Conservation (phyloP, 1,140 invertebrate genomes). For the Dreissena rostriformis region DNA sequence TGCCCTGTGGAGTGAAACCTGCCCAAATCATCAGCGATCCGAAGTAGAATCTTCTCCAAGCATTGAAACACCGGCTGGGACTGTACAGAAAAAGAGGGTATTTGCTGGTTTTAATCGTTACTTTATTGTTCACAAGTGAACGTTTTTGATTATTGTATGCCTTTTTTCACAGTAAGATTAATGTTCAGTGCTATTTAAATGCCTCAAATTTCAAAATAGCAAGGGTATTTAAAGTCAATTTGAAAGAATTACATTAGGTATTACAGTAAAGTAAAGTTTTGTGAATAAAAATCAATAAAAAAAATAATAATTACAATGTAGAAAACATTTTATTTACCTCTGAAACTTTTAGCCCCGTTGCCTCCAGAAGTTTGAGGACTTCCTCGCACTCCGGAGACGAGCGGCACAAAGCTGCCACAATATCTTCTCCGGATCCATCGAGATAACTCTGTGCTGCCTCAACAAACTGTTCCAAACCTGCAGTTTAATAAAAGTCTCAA, state of each 20-base stretch:
- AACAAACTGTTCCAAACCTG: conserved; percentile 51
- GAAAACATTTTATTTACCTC: conserved; percentile 40
- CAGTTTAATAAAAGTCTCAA: neutral
- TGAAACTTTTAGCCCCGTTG: neutral
- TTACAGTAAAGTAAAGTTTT: no score
- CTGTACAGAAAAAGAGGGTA: conserved; percentile 37
- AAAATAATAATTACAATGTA: no score
- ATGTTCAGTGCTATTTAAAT: neutral
- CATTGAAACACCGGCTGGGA: conserved; percentile 52
- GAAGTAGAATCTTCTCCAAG: conserved; percentile 60
- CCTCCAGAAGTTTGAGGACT: conserved; percentile 39
- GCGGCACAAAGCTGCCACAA: conserved; percentile 27
- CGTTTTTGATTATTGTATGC: neutral
- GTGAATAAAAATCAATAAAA: no score
- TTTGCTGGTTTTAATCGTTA: neutral
- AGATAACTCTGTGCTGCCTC: conserved; percentile 14
- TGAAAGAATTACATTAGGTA: no score
- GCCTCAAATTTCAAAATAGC: neutral
- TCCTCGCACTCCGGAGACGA: conserved; percentile 47
- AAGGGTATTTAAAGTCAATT: no score
- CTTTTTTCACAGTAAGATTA: neutral
- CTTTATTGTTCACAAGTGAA: neutral
- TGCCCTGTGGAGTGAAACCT: conserved; percentile 33
- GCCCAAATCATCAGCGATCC: conserved; percentile 61
- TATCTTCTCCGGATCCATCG: conserved; percentile 29